Conservation (phyloP, 2,888 invertebrate species). For the Parasteatoda lunata region DNA sequence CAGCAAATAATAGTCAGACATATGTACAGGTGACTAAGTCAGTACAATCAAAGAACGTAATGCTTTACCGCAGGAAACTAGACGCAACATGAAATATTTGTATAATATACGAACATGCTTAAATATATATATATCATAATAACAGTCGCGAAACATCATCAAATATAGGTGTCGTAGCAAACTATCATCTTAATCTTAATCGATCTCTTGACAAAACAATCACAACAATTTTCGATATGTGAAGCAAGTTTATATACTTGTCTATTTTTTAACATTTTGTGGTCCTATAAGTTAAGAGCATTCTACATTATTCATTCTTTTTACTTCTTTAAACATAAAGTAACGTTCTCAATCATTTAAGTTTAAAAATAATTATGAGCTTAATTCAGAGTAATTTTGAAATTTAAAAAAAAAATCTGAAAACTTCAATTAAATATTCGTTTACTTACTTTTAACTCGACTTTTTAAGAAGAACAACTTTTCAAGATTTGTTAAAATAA, state of each 20-base stretch:
- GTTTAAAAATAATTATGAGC: too few relatives aligned
- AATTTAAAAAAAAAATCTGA: too few relatives aligned
- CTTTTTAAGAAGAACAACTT: too few relatives aligned
- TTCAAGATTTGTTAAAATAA: too few relatives aligned
- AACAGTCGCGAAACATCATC: slow-evolving; percentile 42
- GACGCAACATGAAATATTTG: slow-evolving; percentile 40
- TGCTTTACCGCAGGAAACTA: slow-evolving; percentile 21
- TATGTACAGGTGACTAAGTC: slow-evolving; percentile 18
- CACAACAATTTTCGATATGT: slow-evolving; percentile 62
- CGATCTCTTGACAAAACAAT: slow-evolving; percentile 31
- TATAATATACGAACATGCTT: slow-evolving; percentile 54
- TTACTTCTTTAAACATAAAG: too few relatives aligned
- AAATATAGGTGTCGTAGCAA: slow-evolving; percentile 49
- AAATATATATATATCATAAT: slow-evolving; percentile 31
- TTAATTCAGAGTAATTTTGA: too few relatives aligned
- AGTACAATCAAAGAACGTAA: slow-evolving; percentile 22
- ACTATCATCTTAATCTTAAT: slow-evolving; percentile 32
- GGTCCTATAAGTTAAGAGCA: too few relatives aligned
- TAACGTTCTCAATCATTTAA: too few relatives aligned
- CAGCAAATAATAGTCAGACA: slow-evolving; percentile 27
- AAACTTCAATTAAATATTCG: too few relatives aligned
- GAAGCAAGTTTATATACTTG: slow-evolving; percentile 43
- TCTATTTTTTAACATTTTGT: neutral
- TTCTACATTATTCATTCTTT: too few relatives aligned
- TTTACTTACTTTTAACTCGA: too few relatives aligned